phyloP scores from a whole-genome alignment of 2,113 vertebrate genomes.

The Phasianus colchicus region DNA sequence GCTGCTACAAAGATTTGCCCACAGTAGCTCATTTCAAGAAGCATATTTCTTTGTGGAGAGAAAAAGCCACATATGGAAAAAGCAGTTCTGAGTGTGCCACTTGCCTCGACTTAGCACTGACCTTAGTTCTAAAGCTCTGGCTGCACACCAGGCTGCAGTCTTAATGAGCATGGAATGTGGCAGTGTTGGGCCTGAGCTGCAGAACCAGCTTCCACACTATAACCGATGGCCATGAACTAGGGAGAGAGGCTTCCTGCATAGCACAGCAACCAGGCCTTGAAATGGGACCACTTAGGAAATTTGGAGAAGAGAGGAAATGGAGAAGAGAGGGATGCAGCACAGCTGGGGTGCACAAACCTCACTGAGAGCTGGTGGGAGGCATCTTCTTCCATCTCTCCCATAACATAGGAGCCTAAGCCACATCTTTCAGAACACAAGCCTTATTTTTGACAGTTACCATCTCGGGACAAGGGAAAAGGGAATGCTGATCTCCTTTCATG shows the following conservation, averaged over 20 bases:
- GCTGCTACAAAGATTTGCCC: constrained; percentile 24
- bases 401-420: rapidly evolving
- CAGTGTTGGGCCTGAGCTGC: background rate
- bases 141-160: background rate
- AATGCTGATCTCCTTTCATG: background rate
- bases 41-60: constrained; percentile 2
- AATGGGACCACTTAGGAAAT: background rate
- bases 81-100: background rate
- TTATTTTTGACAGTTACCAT: background rate
- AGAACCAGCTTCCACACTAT: background rate
- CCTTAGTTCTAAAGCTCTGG: background rate
- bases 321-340: background rate
- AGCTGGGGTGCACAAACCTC: background rate
- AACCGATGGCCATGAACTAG: background rate
- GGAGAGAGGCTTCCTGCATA: background rate
- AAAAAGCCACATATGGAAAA: background rate
- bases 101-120: background rate
- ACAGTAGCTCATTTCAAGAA: background rate
- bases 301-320: background rate
- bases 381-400: background rate
- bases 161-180: background rate
- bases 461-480: background rate
- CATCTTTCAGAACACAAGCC: background rate
- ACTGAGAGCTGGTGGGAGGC: background rate
- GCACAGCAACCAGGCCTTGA: background rate